phyloP scores from a whole-genome alignment of 2,113 vertebrate genomes.

The Grus americana region DNA sequence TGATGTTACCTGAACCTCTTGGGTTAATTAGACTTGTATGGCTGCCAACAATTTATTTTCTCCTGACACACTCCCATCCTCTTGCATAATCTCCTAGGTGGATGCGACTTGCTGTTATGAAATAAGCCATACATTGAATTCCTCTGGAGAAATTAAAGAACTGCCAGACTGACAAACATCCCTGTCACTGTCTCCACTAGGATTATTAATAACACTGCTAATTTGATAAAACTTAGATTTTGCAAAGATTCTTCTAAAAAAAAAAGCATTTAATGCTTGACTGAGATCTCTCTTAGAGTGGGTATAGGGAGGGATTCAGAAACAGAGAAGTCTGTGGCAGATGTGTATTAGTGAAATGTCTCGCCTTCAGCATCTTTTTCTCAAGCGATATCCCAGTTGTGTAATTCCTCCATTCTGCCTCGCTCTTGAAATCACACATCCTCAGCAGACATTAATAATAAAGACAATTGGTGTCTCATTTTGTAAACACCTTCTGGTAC shows the following conservation, averaged over 20 bases:
- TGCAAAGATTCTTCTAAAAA: neutral
- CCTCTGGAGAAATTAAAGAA: neutral
- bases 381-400: neutral
- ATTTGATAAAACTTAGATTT: neutral
- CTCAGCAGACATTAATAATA: neutral
- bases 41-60: neutral
- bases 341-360: neutral
- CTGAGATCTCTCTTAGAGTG: neutral
- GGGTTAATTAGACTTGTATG: neutral
- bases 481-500: slow-evolving; percentile 9
- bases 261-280: neutral
- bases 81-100: neutral
- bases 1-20: neutral
- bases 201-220: neutral
- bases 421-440: neutral
- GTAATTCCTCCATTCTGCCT: neutral
- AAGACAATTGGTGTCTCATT: neutral
- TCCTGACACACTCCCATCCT: neutral
- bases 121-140: neutral
- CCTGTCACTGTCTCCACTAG: neutral
- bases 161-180: neutral
- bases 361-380: neutral
- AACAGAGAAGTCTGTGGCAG: neutral
- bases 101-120: neutral
- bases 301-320: neutral